phyloP scores from a whole-genome alignment of 2,113 vertebrate genomes.

The Albula goreensis region DNA sequence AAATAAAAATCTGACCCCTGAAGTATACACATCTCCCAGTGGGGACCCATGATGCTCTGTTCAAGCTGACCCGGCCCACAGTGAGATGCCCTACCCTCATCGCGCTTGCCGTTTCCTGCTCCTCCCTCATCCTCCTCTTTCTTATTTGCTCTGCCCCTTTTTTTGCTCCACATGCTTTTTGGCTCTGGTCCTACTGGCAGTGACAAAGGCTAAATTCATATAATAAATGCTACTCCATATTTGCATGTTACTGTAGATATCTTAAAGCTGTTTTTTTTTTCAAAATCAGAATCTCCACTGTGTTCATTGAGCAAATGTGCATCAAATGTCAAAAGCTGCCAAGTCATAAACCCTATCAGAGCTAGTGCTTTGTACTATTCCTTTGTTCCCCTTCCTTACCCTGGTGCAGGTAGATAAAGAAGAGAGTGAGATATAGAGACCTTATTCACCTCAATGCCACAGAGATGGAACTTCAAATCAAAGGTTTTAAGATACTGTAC shows the following conservation, averaged over 20 bases:
- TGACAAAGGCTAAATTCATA: not conserved
- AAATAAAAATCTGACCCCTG: too few relatives aligned
- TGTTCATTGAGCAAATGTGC: not conserved
- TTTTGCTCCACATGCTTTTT: not conserved
- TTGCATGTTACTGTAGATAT: not conserved
- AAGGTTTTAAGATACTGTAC: not conserved
- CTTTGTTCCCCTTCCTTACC: too few relatives aligned
- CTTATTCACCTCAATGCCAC: not conserved
- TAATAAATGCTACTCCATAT: not conserved
- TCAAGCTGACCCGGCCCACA: not conserved
- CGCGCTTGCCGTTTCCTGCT: too few relatives aligned
- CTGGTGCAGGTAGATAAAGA: too few relatives aligned
- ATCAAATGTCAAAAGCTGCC: not conserved
- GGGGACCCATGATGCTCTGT: not conserved
- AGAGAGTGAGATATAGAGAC: not conserved
- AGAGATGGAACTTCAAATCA: not conserved
- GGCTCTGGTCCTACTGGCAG: too few relatives aligned
- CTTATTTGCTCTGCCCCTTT: not conserved
- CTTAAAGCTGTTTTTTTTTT: not conserved
- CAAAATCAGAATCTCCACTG: not conserved
- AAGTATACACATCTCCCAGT: not conserved
- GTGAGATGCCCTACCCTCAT: not conserved
- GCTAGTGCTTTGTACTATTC: too few relatives aligned
- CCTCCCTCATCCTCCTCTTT: too few relatives aligned
- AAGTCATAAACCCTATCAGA: not conserved